Evolutionary conservation across 2,797 vertebrate species (phyloP).

Genomic region (Poecilia picta): DNA sequence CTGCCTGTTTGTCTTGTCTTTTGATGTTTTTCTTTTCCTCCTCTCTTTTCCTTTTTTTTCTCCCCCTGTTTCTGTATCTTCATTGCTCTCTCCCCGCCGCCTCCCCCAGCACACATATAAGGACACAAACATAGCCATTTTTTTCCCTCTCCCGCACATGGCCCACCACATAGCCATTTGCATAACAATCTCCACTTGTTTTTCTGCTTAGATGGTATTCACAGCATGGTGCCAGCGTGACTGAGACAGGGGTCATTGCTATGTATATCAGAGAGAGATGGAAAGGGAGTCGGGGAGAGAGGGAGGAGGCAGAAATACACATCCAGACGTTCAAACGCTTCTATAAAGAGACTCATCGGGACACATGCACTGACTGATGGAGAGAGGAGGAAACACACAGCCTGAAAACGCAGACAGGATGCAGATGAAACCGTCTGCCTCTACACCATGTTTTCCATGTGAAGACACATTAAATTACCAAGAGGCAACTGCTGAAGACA

Average conservation of each 20-base stretch:
- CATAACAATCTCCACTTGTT: conserved; percentile 89
- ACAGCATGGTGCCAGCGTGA: conserved; percentile 81
- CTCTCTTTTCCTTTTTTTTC: conserved; percentile 27
- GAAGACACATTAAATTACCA: conserved; percentile 30
- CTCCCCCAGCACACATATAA: conserved; percentile 48
- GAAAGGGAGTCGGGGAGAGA: conserved; percentile 36
- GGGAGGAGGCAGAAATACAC: conserved; percentile 54
- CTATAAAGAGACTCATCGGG: conserved; percentile 57
- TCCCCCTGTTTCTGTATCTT: conserved; percentile 22
- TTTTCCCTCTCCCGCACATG: conserved; percentile 48
- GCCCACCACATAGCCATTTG: conserved; percentile 82
- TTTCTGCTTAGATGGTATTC: conserved; percentile 89
- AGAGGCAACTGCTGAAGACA: conserved; percentile 11
- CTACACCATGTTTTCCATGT: conserved; percentile 1
- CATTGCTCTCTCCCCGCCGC: conserved; percentile 34
- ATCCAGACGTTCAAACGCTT: conserved; percentile 56
- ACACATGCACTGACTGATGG: conserved; percentile 45
- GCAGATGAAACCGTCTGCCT: conserved; percentile 38
- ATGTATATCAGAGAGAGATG: conserved; percentile 79
- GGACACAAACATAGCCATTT: conserved; percentile 72
- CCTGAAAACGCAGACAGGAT: conserved; percentile 42
- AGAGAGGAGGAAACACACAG: conserved; percentile 34
- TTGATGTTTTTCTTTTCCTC: conserved; percentile 15
- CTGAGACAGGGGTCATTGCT: conserved; percentile 84
- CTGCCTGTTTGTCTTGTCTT: conserved; percentile 32